Evolutionary conservation across 1,140 invertebrate species (phyloP), one percentile per base, ranked within the genome.

Genomic region (Diuraphis noxia): DNA sequence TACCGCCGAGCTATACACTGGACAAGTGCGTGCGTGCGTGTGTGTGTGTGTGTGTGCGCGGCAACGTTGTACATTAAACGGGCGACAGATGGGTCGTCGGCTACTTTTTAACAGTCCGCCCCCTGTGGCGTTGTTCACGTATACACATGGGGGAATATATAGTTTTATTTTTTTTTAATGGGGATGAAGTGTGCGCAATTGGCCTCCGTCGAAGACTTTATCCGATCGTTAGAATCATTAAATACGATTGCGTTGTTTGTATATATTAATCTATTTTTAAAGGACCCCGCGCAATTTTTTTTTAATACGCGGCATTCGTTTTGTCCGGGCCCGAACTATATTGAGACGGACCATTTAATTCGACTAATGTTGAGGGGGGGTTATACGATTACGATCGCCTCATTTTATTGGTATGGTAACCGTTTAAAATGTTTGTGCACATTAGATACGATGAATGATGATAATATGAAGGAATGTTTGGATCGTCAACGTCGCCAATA

Each of bases 101-200:
- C 63, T 89, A 72, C 40, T 79, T 88, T 89, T 43, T 40, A 82
- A 91, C 77, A 91, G 40, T 36, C 43, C 89, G 43, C 89, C 89
- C 89, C 89, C 89, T 77, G 89, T 46, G 21, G 77, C 30, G 89
- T 40, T 40, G 89, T 40, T 40, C 34, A 41, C 1, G 10, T 49
- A 49, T 81, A 8, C 34, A 38, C 89, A 19, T 19, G 77, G 43
- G 72, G 72, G 49, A 88, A 88, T 85, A 82, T 81, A n/a, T 88
- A 40, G 85, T 49, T 87, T 87, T 79, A 10, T 41, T 63, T 88
- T 90, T 91, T 38, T 46, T 10, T 90, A 90, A 90, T 79, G 88
- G 52, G 52, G 88, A 90, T 90, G 88, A 90, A 91, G 43, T 52
- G 72, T 91, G 89, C 89, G 77, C 89, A 40, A 77, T 79, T 46